A percentile compares a stretch with the other conserved stretches of the same genome.
Conservation (phyloP, 2,113 vertebrate genomes). For the Oreochromis spilurus region DNA sequence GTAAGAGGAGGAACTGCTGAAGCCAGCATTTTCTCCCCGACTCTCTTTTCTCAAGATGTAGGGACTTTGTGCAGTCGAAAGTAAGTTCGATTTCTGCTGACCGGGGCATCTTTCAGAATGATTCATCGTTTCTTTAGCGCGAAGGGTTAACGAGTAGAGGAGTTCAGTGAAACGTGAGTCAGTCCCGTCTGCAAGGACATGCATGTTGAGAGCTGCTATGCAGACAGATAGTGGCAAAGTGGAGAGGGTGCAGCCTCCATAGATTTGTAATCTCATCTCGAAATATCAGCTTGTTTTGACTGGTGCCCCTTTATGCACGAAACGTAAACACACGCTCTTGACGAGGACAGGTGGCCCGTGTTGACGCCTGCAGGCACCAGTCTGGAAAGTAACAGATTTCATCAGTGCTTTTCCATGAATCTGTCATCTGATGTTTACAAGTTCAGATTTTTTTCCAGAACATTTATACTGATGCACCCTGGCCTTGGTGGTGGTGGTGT, state of each 20-base stretch:
- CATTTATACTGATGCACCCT: neutral
- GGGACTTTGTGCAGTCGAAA: neutral
- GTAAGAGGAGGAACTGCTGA: constrained; percentile 63
- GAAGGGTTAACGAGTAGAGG: constrained; percentile 12
- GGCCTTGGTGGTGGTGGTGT: neutral
- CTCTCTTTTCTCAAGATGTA: neutral
- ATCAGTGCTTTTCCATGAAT: neutral
- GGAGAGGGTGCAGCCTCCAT: neutral
- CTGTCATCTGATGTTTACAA: neutral
- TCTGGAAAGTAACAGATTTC: neutral
- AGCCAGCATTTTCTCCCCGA: constrained; percentile 58
- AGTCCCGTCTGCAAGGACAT: neutral
- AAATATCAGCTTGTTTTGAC: constrained; percentile 40
- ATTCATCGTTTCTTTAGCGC: neutral
- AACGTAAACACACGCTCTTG: neutral
- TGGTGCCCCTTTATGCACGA: neutral
- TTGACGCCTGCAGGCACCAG: neutral
- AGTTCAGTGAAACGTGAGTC: constrained; percentile 11
- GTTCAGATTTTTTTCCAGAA: neutral
- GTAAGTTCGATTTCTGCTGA: constrained; percentile 36
- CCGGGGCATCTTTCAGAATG: constrained; percentile 16
- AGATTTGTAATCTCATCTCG: neutral
- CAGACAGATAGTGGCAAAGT: neutral
- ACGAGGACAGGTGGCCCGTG: neutral
- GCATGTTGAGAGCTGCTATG: constrained; percentile 23